phyloP scores from a whole-genome alignment of 1,140 invertebrate species.

The Hesperophylax magnus region DNA sequence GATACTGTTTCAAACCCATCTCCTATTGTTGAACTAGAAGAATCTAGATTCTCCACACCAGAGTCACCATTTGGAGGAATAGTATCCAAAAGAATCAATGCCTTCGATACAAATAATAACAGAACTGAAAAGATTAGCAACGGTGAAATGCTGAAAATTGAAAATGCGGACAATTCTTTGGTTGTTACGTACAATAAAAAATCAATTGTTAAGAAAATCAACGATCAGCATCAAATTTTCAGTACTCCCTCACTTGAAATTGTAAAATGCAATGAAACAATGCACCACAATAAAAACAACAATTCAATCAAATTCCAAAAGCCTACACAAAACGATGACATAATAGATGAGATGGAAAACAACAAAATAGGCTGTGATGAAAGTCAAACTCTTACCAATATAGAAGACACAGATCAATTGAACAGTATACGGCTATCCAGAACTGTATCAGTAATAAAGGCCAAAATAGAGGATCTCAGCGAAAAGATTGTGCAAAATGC shows the following conservation, averaged over 20 bases:
- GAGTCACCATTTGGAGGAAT: constrained; percentile 36
- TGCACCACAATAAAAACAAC: background rate
- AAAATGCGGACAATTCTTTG: constrained; percentile 35
- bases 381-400: background rate
- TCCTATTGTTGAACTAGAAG: constrained; percentile 40
- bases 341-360: background rate
- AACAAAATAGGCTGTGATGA: background rate
- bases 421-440: background rate
- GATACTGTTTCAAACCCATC: constrained; percentile 45
- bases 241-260: constrained; percentile 24
- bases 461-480: constrained; percentile 50
- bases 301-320: background rate
- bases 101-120: constrained; percentile 14
- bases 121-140: background rate
- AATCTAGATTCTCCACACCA: constrained; percentile 52
- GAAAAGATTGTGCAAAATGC: constrained; percentile 26
- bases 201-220: constrained; percentile 38
- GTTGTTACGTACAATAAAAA: constrained; percentile 33
- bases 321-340: background rate
- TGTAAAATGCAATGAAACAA: background rate
- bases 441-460: constrained; percentile 40
- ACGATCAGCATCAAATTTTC: constrained; percentile 26
- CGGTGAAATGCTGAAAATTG: constrained; percentile 39
- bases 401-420: background rate
- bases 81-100: constrained; percentile 40